Percentiles rank a stretch among this genome's conserved stretches.
Evolutionary conservation across 2,888 invertebrate genomes (phyloP).

Genomic region (Tetragonula carbonaria): DNA sequence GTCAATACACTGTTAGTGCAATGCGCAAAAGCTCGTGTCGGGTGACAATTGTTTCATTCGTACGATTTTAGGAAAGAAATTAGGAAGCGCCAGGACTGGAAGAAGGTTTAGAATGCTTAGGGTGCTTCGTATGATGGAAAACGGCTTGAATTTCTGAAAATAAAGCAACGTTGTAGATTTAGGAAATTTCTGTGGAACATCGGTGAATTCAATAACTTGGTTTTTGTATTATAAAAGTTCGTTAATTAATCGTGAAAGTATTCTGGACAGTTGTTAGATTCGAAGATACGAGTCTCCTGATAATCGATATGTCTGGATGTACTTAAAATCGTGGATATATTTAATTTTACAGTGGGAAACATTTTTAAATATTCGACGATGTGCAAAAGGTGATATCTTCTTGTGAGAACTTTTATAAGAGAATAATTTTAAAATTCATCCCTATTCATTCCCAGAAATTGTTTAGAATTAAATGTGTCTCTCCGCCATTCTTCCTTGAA

Average conservation of each 20-base stretch:
- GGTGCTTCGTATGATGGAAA: no score
- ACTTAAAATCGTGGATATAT: neutral
- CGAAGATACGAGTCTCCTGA: neutral
- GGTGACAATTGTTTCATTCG: no score
- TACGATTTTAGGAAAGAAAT: no score
- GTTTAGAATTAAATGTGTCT: neutral
- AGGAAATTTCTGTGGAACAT: no score
- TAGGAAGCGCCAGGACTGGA: no score
- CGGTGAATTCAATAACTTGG: neutral
- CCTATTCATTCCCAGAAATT: neutral
- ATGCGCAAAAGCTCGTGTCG: neutral
- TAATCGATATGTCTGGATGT: no score
- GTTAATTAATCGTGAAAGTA: neutral
- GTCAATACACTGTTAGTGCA: neutral
- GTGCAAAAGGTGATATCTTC: neutral
- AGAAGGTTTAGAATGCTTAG: no score
- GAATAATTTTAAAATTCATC: neutral
- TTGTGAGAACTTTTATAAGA: no score
- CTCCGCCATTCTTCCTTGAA: no score
- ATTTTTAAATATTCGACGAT: no score
- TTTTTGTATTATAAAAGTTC: neutral
- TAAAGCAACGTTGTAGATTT: no score
- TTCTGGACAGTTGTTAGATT: neutral
- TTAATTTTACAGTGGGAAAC: neutral
- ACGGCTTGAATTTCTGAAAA: no score